A percentile compares a stretch with the other conserved stretches of the same genome.
These are phyloP conservation scores for Oreochromis aureus DNA, from an alignment of 2,113 vertebrate genomes.

Conservation along the genomic window DNA sequence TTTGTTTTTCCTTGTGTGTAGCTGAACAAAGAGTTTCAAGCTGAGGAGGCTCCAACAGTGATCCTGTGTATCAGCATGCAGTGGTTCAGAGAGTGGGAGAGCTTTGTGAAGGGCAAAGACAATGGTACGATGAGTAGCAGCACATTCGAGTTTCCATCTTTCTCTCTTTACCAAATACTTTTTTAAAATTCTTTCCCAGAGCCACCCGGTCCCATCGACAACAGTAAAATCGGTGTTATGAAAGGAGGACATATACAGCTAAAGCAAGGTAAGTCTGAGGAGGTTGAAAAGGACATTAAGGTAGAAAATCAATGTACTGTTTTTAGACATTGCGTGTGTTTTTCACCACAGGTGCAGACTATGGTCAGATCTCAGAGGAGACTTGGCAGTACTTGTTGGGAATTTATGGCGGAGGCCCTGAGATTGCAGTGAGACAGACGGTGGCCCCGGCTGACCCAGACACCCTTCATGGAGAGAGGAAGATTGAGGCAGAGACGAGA, in stretches of 20 bases:
- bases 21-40: constrained; percentile 98
- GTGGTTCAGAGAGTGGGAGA: constrained; percentile 99
- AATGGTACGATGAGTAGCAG: constrained; percentile 70
- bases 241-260: constrained; percentile 92
- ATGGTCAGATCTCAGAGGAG: constrained; percentile 96
- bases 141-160: neutral
- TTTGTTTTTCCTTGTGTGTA: constrained; percentile 27
- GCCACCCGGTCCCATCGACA: constrained; percentile 92
- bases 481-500: constrained; percentile 93
- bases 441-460: constrained; percentile 78
- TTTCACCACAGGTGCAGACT: constrained; percentile 83
- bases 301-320: neutral
- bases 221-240: constrained; percentile 87
- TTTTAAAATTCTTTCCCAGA: constrained; percentile 65
- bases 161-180: neutral
- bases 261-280: constrained; percentile 80
- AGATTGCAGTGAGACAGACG: constrained; percentile 88
- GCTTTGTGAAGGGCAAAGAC: constrained; percentile 96
- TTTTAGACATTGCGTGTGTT: neutral
- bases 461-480: constrained; percentile 84
- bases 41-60: constrained; percentile 87
- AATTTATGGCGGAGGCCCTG: constrained; percentile 88
- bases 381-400: constrained; percentile 88
- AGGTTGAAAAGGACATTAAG: neutral
- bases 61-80: constrained; percentile 99